A percentile compares a stretch with the other conserved stretches of the same genome.
Conservation (phyloP, 2,888 invertebrate species). For the Ophonus ardosiacus region DNA sequence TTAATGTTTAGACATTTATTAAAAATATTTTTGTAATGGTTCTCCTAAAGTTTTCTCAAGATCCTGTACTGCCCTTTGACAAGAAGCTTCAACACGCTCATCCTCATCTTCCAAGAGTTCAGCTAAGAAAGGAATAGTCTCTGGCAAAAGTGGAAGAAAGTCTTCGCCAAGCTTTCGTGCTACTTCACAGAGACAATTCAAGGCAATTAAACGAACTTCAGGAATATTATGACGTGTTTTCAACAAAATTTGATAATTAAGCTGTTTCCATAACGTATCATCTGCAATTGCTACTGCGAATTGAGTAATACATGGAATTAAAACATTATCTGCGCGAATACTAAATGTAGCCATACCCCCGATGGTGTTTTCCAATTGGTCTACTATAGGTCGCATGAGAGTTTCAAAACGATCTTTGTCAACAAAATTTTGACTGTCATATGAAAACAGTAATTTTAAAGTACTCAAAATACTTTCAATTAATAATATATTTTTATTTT, state of each 20-base stretch:
- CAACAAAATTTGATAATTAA: slow-evolving; percentile 92
- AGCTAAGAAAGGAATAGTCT: slow-evolving; percentile 95
- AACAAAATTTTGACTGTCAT: slow-evolving; percentile 90
- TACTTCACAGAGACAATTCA: slow-evolving; percentile 86
- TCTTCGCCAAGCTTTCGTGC: slow-evolving; percentile 92
- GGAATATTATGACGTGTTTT: slow-evolving; percentile 89
- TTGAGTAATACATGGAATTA: slow-evolving; percentile 90
- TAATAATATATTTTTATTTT: slow-evolving; percentile 80
- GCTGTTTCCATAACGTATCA: slow-evolving; percentile 92
- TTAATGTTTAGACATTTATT: slow-evolving; percentile 67
- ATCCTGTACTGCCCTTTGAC: slow-evolving; percentile 88
- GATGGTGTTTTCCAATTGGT: slow-evolving; percentile 89
- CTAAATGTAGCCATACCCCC: slow-evolving; percentile 83
- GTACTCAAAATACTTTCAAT: slow-evolving; percentile 86
- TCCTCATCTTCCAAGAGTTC: slow-evolving; percentile 95
- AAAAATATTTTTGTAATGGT: slow-evolving; percentile 93
- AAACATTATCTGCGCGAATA: slow-evolving; percentile 78
- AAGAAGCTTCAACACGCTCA: slow-evolving; percentile 87
- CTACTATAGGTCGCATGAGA: slow-evolving; percentile 91
- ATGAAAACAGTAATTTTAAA: slow-evolving; percentile 86
- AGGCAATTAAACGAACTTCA: slow-evolving; percentile 84
- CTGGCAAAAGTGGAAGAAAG: slow-evolving; percentile 92
- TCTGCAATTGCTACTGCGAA: slow-evolving; percentile 90
- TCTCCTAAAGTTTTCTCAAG: slow-evolving; percentile 93
- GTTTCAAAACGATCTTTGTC: slow-evolving; percentile 91